Evolutionary conservation across 2,888 invertebrate species (phyloP).

Genomic region (Drosophila demipolita): DNA sequence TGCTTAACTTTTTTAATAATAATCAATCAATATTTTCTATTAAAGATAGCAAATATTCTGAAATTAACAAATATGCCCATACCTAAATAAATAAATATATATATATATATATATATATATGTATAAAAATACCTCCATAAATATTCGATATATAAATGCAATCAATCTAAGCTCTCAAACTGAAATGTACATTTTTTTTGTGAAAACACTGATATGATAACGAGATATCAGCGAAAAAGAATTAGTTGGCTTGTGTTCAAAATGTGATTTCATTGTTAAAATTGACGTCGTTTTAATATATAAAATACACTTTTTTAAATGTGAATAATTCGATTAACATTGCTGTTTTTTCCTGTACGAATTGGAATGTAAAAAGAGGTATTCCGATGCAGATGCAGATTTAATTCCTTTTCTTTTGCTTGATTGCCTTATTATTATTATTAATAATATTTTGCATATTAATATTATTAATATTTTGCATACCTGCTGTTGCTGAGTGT

Average conservation of each 20-base stretch:
- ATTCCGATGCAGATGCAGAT: neutral
- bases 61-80: neutral
- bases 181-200: neutral
- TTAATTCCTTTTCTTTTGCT: neutral
- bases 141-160: conserved; percentile 13
- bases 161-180: conserved; percentile 18
- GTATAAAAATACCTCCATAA: neutral
- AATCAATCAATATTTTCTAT: neutral
- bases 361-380: neutral
- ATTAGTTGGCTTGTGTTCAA: neutral
- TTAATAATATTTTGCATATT: too few relatives aligned
- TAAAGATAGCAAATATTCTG: neutral
- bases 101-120: too few relatives aligned
- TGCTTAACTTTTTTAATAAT: neutral
- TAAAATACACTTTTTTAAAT: neutral
- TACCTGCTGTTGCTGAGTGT: conserved; percentile 26
- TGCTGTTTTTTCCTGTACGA: neutral
- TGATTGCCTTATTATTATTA: neutral
- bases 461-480: neutral
- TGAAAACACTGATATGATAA: conserved; percentile 12
- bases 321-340: neutral
- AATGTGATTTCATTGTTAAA: too few relatives aligned
- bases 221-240: conserved; percentile 2
- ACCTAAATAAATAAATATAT: neutral
- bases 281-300: neutral